Evolutionary conservation across 2,888 invertebrate species (phyloP).

Genomic region (Tipula lateralis): DNA sequence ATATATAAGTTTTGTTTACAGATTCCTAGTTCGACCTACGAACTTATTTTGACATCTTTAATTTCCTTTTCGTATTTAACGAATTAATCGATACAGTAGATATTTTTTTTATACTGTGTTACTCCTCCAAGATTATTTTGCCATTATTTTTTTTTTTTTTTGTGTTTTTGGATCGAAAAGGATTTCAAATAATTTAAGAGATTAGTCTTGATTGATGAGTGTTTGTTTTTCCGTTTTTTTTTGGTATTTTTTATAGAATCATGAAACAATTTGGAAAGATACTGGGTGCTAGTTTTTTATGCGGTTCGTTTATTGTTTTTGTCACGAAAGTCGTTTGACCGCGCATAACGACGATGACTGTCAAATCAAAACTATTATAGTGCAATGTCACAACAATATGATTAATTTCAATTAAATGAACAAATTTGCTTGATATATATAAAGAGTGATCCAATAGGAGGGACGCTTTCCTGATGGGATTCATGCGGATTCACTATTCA

Average conservation of each 20-base stretch:
- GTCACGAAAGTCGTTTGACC: not conserved
- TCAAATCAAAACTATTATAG: not conserved
- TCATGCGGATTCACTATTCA: too few relatives aligned
- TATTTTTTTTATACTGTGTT: not conserved
- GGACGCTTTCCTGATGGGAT: too few relatives aligned
- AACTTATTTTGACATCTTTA: not conserved
- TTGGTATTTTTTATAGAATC: too few relatives aligned
- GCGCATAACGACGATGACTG: not conserved
- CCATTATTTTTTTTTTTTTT: not conserved
- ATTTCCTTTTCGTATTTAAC: not conserved
- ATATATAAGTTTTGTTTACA: too few relatives aligned
- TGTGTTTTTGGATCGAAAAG: not conserved
- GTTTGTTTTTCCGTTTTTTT: not conserved
- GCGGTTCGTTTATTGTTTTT: not conserved
- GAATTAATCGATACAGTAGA: not conserved
- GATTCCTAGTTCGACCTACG: not conserved
- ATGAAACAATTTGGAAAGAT: not conserved
- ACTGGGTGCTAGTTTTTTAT: not conserved
- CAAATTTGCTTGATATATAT: too few relatives aligned
- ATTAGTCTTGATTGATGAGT: constrained; percentile 24
- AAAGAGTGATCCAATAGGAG: too few relatives aligned
- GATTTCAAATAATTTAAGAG: not conserved
- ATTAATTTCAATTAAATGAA: not conserved
- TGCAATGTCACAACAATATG: not conserved
- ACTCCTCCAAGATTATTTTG: not conserved